A percentile compares a stretch with the other conserved stretches of the same genome.
These are phyloP conservation scores for Callaeas wilsoni DNA, from an alignment of 2,113 vertebrate genomes.

Conservation along the genomic window DNA sequence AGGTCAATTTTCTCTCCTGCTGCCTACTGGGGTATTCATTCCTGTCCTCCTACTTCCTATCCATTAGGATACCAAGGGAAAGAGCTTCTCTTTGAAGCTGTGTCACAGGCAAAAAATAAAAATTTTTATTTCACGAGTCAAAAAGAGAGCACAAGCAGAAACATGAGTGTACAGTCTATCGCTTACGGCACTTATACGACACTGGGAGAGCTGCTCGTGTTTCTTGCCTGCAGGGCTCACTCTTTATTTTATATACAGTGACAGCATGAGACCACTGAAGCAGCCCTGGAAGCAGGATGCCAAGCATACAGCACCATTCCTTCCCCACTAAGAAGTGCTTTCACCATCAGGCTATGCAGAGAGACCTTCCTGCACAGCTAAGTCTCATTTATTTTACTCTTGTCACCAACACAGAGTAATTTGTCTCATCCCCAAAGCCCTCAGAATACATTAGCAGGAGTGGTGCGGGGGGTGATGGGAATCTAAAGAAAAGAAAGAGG, in stretches of 20 bases:
- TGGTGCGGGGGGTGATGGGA: rapidly evolving
- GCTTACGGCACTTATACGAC: not conserved
- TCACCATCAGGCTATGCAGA: not conserved
- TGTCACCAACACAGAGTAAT: not conserved
- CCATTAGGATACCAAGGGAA: not conserved
- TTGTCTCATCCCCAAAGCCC: not conserved
- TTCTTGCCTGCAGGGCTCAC: not conserved
- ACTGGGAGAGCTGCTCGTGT: not conserved
- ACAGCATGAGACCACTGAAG: not conserved
- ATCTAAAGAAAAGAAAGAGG: not conserved
- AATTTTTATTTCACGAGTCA: not conserved
- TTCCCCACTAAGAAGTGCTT: not conserved
- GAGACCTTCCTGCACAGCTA: not conserved
- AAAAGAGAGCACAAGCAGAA: not conserved
- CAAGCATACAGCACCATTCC: not conserved
- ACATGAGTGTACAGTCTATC: not conserved
- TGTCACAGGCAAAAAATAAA: not conserved
- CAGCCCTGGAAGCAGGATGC: not conserved
- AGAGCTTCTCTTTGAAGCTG: not conserved
- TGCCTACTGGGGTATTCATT: not conserved
- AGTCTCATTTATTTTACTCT: not conserved
- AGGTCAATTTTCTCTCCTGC: not conserved
- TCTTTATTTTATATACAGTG: not conserved
- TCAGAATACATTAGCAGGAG: not conserved
- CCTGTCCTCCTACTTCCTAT: not conserved